Conservation (phyloP, 2,797 vertebrate genomes). For the Scyliorhinus canicula region DNA sequence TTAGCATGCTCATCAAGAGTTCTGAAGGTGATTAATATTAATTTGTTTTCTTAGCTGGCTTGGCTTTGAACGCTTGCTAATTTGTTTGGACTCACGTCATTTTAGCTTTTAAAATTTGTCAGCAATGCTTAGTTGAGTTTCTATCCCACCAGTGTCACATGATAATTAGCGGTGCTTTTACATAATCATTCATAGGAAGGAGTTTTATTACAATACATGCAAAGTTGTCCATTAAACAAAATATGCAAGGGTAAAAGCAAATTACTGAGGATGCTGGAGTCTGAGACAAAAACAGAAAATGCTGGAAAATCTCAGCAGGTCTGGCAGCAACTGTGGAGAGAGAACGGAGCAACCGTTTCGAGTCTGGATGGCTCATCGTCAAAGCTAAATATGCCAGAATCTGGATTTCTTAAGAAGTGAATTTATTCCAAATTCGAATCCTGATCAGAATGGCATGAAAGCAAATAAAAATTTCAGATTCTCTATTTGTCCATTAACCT, state of each 20-base stretch:
- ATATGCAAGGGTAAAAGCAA: too few relatives aligned
- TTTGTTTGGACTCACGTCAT: slow-evolving; percentile 49
- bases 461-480: not conserved
- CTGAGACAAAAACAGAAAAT: too few relatives aligned
- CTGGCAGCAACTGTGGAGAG: too few relatives aligned
- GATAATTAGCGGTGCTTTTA: slow-evolving; percentile 50
- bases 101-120: slow-evolving; percentile 50
- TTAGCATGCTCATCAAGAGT: slow-evolving; percentile 40
- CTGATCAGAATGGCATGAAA: not conserved
- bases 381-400: not conserved
- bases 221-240: not conserved
- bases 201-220: too few relatives aligned
- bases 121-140: slow-evolving; percentile 54
- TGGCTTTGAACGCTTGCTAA: slow-evolving; percentile 41
- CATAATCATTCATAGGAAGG: not conserved
- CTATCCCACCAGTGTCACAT: slow-evolving; percentile 48
- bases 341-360: too few relatives aligned
- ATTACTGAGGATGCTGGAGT: too few relatives aligned
- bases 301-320: too few relatives aligned
- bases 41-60: slow-evolving; percentile 41
- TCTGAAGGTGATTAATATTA: slow-evolving; percentile 47
- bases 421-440: not conserved
- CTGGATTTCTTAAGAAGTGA: not conserved
- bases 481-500: not conserved
- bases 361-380: too few relatives aligned